Conservation (phyloP, 2,888 invertebrate genomes). For the Ernsta delagoae region DNA sequence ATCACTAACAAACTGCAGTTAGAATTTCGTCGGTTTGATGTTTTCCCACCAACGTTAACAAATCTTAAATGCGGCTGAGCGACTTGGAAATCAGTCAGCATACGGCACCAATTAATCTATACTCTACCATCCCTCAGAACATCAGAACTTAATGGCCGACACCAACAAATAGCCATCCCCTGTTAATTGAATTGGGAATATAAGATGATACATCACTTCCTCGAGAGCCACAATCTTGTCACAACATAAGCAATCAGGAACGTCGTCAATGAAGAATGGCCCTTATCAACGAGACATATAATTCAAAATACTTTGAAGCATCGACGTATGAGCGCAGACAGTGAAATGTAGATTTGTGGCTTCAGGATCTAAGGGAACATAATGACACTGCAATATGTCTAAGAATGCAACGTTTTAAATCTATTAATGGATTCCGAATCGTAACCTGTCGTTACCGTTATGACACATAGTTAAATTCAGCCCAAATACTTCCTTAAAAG, state of each 20-base stretch:
- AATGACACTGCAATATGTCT: neutral
- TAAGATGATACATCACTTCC: conserved; percentile 16
- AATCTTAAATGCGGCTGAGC: too few species aligned
- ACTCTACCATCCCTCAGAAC: neutral
- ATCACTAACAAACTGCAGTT: too few species aligned
- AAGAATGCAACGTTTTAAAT: neutral
- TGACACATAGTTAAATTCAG: too few species aligned
- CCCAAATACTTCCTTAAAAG: too few species aligned
- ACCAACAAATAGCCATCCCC: conserved; percentile 11
- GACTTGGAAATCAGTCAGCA: too few species aligned
- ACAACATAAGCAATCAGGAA: conserved; percentile 7
- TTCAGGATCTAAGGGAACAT: neutral
- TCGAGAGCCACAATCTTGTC: conserved; percentile 13
- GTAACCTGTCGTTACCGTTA: too few species aligned
- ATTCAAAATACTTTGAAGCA: neutral
- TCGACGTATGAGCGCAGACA: neutral
- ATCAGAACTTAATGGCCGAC: conserved; percentile 5
- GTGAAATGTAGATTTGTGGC: neutral
- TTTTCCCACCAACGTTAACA: too few species aligned
- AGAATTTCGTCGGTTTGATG: too few species aligned
- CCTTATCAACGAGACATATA: neutral
- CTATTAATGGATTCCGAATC: too few species aligned
- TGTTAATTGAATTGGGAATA: conserved; percentile 17
- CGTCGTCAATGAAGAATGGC: neutral
- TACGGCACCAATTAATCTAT: neutral